Percentiles rank a stretch among this genome's conserved stretches.
phyloP scores from a whole-genome alignment of 2,113 vertebrate species.

The Catharus bicknelli region DNA sequence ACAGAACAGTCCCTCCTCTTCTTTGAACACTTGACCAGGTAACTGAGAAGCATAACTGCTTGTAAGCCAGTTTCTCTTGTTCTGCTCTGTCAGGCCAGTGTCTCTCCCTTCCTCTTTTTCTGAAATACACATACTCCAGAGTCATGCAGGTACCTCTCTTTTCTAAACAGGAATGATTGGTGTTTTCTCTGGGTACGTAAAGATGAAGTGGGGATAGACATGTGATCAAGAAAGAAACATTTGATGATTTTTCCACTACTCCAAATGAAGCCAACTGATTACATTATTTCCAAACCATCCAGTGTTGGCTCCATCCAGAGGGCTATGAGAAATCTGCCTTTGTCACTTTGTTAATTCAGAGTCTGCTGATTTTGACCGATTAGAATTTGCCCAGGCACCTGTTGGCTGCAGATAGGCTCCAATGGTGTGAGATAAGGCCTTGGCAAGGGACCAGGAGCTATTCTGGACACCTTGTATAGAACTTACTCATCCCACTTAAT shows the following conservation, averaged over 20 bases:
- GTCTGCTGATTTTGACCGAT: neutral
- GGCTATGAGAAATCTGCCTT: neutral
- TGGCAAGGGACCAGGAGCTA: slow-evolving; percentile 6
- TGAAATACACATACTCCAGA: neutral
- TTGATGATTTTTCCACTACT: neutral
- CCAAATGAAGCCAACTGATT: neutral
- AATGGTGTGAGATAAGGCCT: neutral
- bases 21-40: neutral
- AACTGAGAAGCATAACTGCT: neutral
- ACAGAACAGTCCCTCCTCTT: neutral
- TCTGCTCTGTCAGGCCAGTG: neutral
- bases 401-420: neutral
- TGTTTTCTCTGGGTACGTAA: neutral
- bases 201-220: neutral
- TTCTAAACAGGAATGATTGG: neutral
- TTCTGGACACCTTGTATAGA: neutral
- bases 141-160: neutral
- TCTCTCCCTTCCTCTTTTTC: neutral
- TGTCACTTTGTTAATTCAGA: slow-evolving; percentile 30
- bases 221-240: neutral
- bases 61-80: neutral
- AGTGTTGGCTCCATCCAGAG: neutral
- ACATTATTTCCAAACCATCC: neutral
- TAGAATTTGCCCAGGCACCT: slow-evolving; percentile 39
- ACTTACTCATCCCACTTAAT: slow-evolving; percentile 23